Evolutionary conservation across 1,140 invertebrate species (phyloP), one percentile per base, ranked within the genome.

Genomic region (Linepithema humile): DNA sequence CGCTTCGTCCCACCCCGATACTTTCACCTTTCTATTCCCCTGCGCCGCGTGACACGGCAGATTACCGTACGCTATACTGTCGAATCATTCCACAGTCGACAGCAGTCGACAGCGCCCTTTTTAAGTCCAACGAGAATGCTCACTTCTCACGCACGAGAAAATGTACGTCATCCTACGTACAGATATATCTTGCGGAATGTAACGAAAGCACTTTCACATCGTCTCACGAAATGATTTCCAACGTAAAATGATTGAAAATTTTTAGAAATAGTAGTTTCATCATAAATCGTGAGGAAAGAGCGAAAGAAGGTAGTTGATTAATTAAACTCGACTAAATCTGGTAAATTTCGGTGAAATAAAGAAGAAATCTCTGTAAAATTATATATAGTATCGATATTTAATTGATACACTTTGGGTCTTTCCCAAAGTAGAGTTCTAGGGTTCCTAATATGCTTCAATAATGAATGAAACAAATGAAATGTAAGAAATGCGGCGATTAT

Each of bases 61-160:
- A 88, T 88, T 88, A 88, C 64, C 84, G 60, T 59, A 48, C 83
- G 73, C 23, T 48, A 53, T 55, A 29, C 74, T 70, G 78, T 59
- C 86, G 82, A 87, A 87, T 87, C 82, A 87, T 85, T 77, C 59
- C 15, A 45, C 38, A 35, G 17, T 43, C 32, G 53, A 5, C 72
- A 23, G 48, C 38, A n/a, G 3, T 38, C 43, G n/a, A n/a, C n/a
- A n/a, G n/a, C n/a, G 60, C 40, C 48, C 50, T 77, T 85, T 84
- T 73, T 59, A 83, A 60, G 60, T 40, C 78, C 23, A 55, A 65
- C 80, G 26, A 35, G 72, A 82, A 82, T 84, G 86, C 73, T 88
- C 82, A 55, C 67, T 88, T 86, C 85, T 73, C 69, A 73, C 78
- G 78, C 53, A 23, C 10, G 38, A 60, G 55, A 62, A 73, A 82